These are phyloP conservation scores for Scolopax mira DNA, from an alignment of 2,113 vertebrate genomes.

Conservation along the genomic window DNA sequence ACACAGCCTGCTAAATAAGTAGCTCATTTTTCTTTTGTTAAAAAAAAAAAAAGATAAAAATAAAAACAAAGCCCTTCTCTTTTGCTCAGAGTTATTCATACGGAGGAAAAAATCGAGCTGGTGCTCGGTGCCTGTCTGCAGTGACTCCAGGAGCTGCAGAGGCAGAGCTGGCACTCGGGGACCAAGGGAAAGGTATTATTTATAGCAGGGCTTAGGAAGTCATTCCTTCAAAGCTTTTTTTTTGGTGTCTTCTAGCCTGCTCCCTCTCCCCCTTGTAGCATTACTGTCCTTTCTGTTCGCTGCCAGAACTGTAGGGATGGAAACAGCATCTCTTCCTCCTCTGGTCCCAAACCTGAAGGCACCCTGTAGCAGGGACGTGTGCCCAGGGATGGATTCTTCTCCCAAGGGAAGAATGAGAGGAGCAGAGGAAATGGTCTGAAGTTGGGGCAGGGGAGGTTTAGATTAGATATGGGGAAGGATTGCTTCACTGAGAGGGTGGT, in stretches of 20 bases:
- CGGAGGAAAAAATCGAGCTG: conserved; percentile 9
- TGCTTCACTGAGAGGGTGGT: too few species aligned
- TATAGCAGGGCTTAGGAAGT: conserved; percentile 20
- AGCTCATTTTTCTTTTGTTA: neutral
- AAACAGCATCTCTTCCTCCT: neutral
- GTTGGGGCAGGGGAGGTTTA: too few species aligned
- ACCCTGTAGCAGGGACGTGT: rapidly evolving
- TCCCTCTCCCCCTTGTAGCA: neutral
- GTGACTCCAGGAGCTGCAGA: neutral
- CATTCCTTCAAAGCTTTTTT: neutral
- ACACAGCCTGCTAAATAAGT: neutral
- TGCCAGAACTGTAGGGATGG: neutral
- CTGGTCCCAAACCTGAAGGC: neutral
- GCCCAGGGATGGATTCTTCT: neutral
- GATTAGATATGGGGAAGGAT: too few species aligned
- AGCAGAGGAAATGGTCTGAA: too few species aligned
- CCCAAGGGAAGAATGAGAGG: too few species aligned
- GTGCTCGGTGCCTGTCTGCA: neutral
- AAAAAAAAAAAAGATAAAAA: neutral
- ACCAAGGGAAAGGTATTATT: neutral
- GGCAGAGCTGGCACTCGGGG: neutral
- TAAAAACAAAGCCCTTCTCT: neutral
- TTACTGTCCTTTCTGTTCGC: neutral
- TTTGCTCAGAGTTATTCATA: neutral
- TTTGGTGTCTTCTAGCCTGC: neutral